Evolutionary conservation across 2,797 vertebrate species (phyloP).

Genomic region (Halcyon leucocephala): DNA sequence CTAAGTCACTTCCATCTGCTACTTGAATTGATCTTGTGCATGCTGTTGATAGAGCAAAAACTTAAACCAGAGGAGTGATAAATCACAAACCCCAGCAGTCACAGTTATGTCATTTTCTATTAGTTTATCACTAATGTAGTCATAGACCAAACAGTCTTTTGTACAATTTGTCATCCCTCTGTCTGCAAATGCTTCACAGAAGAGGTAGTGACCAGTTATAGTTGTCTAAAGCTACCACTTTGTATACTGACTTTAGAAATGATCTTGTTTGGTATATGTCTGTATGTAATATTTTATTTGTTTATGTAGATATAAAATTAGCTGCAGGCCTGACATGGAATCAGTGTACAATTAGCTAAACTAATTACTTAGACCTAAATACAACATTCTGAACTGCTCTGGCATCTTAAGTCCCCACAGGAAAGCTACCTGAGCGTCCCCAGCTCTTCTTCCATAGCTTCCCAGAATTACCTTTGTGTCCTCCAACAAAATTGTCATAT

Average conservation of each 20-base stretch:
- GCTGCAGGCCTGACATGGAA: rapidly evolving
- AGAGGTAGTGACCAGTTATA: neutral
- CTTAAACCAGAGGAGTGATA: neutral
- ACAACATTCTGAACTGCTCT: neutral
- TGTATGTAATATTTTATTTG: neutral
- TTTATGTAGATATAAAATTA: neutral
- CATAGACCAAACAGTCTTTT: neutral
- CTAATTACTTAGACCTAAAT: neutral
- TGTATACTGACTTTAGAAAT: neutral
- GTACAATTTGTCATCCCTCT: neutral
- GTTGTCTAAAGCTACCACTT: neutral
- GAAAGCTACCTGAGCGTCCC: neutral
- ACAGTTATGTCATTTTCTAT: neutral
- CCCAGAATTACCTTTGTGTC: neutral
- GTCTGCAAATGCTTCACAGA: neutral
- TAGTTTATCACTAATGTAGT: neutral
- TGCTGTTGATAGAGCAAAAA: neutral
- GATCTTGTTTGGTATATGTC: neutral
- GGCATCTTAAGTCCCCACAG: neutral
- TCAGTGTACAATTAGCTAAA: neutral
- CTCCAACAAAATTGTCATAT: neutral
- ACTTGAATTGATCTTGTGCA: neutral
- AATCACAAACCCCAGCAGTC: neutral
- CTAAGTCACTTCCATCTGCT: neutral
- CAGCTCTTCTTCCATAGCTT: neutral